phyloP scores from a whole-genome alignment of 2,888 invertebrate genomes.

The Morinoia aosen region DNA sequence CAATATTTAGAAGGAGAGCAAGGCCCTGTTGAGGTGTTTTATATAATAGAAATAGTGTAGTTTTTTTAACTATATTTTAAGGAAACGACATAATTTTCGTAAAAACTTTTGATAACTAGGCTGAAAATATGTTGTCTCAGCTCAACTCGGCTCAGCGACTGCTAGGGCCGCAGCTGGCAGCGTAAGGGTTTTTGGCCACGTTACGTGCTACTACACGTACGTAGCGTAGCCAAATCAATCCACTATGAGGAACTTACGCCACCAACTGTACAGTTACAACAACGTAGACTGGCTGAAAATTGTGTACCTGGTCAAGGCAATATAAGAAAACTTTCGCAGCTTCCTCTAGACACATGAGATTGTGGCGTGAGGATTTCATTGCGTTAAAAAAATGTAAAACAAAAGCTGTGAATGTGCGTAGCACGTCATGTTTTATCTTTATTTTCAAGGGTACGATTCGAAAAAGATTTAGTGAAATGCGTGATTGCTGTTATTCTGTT shows the following conservation, averaged over 20 bases:
- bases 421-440: not conserved
- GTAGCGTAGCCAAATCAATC: too few species aligned
- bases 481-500: not conserved
- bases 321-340: not conserved
- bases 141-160: too few species aligned
- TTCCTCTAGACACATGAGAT: not conserved
- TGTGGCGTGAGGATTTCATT: not conserved
- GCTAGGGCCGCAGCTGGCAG: too few species aligned
- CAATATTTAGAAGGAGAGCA: too few species aligned
- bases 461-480: not conserved
- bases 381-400: not conserved
- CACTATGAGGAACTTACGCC: not conserved
- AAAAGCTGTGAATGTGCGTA: not conserved
- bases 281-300: not conserved
- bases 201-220: too few species aligned
- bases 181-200: too few species aligned
- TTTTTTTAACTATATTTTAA: too few species aligned
- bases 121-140: too few species aligned
- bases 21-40: too few species aligned
- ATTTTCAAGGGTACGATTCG: not conserved
- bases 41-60: too few species aligned
- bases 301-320: not conserved
- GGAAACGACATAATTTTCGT: too few species aligned
- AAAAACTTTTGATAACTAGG: too few species aligned
- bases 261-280: not conserved